phyloP scores from a whole-genome alignment of 2,888 invertebrate genomes.

The Nemotelus pantherinus region DNA sequence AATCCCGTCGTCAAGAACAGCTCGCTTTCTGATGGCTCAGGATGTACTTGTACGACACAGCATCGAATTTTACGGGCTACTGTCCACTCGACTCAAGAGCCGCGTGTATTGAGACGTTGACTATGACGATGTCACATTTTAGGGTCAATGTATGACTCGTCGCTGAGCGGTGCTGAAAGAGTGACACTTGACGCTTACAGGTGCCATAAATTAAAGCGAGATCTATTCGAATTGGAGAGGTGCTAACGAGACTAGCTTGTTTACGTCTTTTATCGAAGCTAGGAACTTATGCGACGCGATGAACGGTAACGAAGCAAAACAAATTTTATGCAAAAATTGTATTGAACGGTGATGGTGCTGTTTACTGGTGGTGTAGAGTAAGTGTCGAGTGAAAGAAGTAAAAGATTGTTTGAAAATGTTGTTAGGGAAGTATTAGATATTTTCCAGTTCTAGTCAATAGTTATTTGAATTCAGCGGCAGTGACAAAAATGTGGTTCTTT shows the following conservation, averaged over 20 bases:
- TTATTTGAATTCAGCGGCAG: no score
- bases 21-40: constrained; percentile 26
- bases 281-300: not conserved
- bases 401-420: no score
- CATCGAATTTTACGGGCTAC: constrained; percentile 4
- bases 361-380: no score
- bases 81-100: not conserved
- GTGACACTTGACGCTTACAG: constrained; percentile 33
- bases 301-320: no score
- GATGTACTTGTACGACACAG: not conserved
- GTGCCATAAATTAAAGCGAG: constrained; percentile 36
- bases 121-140: constrained; percentile 25
- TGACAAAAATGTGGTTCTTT: no score
- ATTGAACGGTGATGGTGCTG: no score
- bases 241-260: constrained; percentile 26
- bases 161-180: not conserved
- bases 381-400: no score
- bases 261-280: not conserved
- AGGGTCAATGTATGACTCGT: constrained; percentile 25
- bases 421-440: no score
- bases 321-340: no score
- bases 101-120: constrained; percentile 12
- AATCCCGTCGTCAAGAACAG: constrained; percentile 43
- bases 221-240: not conserved
- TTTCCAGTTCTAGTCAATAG: no score